These are phyloP conservation scores for Osmoderma eremita DNA, from an alignment of 2,888 invertebrate species.

Conservation along the genomic window DNA sequence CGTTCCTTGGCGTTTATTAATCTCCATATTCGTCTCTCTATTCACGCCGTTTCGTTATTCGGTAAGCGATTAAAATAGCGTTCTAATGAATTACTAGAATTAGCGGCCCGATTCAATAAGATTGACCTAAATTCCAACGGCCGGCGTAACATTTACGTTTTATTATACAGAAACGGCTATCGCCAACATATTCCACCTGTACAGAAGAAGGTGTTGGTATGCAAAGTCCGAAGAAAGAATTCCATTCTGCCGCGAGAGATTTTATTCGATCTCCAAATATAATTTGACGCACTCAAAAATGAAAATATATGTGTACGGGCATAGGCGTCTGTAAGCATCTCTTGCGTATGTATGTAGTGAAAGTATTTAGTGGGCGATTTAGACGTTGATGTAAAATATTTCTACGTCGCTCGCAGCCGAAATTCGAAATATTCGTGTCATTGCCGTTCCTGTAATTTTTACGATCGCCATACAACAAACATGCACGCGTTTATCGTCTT, in stretches of 20 bases:
- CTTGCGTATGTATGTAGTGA: no score
- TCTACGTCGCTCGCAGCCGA: constrained; percentile 19
- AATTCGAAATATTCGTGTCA: constrained; percentile 30
- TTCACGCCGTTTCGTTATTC: constrained; percentile 30
- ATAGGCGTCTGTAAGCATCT: no score
- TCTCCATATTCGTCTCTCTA: constrained; percentile 34
- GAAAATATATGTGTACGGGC: no score
- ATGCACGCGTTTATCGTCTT: constrained; percentile 10
- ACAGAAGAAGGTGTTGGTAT: no score
- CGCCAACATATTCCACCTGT: constrained; percentile 17
- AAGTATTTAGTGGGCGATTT: no score
- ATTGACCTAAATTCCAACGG: constrained; percentile 38
- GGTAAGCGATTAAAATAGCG: constrained; percentile 41
- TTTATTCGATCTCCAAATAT: background rate
- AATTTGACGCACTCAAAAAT: no score
- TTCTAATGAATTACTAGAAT: constrained; percentile 42
- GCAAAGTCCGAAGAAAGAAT: background rate
- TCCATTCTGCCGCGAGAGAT: constrained; percentile 1
- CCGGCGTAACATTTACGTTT: constrained; percentile 28
- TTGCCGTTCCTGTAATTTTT: constrained; percentile 30
- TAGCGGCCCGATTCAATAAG: constrained; percentile 39
- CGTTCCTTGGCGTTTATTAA: background rate
- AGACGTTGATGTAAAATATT: constrained; percentile 8
- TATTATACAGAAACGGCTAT: constrained; percentile 6
- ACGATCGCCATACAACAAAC: constrained; percentile 2